Base-by-base conservation (phyloP, 2,888 invertebrate species). In the Sinelater perroti region DNA sequence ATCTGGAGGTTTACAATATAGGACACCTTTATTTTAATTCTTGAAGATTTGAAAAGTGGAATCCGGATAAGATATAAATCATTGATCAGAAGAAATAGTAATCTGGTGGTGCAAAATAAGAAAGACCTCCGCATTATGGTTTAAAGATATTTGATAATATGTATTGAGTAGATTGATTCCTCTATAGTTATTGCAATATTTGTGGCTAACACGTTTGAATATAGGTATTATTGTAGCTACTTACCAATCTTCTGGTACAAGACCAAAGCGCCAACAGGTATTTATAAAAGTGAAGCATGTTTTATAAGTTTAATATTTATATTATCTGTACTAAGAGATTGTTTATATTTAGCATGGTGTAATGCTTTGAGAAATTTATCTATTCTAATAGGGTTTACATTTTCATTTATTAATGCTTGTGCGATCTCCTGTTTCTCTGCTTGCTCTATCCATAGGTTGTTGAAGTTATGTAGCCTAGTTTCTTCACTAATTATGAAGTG, bases 141-240 rank as follows among this genome's bases (percentile, higher is more conserved):
- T n/a, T 8, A 35, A 17, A 14, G 16, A 35, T 14, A 35, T 6
- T n/a, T 35, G 16, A n/a, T 35, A 14, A n/a, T 18, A 35, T 7
- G 35, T 14, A 18, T 14, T 35, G 3, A 35, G 35, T 35, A 17
- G n/a, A 10, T 8, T 35, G 5, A 31, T 31, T 1, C 31, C 31
- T 11, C 31, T n/a, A n/a, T n/a, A n/a, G n/a, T 31, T 3, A 13
- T 31, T 35, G 17, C 35, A 35, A n/a, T 35, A 6, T 5, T 35
- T 35, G 16, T 2, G 35, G 18, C 18, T 18, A 1, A 16, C 17
- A 1, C n/a, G 6, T 35, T 35, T 35, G n/a, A 8, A 35, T 6
- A 35, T 35, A 8, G 35, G 35, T 35, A 11, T 2, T n/a, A 35
- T n/a, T 11, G 35, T 35, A n/a, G n/a, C n/a, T n/a, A n/a, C n/a